Percentiles rank a stretch among this genome's conserved stretches.
These are phyloP conservation scores for Drosophila pallidifrons DNA, from an alignment of 1,140 invertebrate genomes.

Conservation along the genomic window DNA sequence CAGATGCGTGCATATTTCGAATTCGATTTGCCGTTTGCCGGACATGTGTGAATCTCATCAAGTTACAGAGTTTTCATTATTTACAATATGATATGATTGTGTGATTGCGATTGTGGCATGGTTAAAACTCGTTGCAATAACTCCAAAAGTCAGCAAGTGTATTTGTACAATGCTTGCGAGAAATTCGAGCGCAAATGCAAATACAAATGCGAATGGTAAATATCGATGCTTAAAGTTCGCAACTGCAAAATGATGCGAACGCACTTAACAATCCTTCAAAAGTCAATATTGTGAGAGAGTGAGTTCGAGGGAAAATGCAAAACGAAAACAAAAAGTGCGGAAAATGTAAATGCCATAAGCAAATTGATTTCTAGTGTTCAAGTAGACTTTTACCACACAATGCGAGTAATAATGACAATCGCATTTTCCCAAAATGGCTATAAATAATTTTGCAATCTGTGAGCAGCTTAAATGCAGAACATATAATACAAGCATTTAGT, in stretches of 20 bases:
- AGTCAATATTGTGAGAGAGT: constrained; percentile 53
- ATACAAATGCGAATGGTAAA: constrained; percentile 36
- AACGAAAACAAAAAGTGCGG: constrained; percentile 14
- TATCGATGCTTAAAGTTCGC: constrained; percentile 7
- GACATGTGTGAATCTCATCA: constrained; percentile 41
- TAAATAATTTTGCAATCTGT: constrained; percentile 42
- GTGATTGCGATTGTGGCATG: constrained; percentile 9
- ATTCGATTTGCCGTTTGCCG: constrained; percentile 46
- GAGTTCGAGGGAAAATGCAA: background rate
- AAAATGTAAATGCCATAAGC: constrained; percentile 34
- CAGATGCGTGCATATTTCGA: constrained; percentile 34
- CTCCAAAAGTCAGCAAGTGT: constrained; percentile 57
- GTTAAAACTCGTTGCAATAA: constrained; percentile 11
- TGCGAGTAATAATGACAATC: constrained; percentile 35
- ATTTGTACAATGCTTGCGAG: constrained; percentile 57
- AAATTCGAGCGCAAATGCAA: constrained; percentile 35
- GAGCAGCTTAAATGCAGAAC: constrained; percentile 37
- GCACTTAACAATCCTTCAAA: constrained; percentile 35
- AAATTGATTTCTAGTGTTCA: constrained; percentile 51
- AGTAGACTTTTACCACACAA: constrained; percentile 6
- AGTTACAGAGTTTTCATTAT: constrained; percentile 60
- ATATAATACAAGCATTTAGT: constrained; percentile 48
- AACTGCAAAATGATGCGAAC: constrained; percentile 36
- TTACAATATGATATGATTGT: constrained; percentile 38
- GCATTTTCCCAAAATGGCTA: constrained; percentile 14